Evolutionary conservation across 2,888 invertebrate species (phyloP), one percentile per base, ranked within the genome.

Genomic region (Agelastica alni): DNA sequence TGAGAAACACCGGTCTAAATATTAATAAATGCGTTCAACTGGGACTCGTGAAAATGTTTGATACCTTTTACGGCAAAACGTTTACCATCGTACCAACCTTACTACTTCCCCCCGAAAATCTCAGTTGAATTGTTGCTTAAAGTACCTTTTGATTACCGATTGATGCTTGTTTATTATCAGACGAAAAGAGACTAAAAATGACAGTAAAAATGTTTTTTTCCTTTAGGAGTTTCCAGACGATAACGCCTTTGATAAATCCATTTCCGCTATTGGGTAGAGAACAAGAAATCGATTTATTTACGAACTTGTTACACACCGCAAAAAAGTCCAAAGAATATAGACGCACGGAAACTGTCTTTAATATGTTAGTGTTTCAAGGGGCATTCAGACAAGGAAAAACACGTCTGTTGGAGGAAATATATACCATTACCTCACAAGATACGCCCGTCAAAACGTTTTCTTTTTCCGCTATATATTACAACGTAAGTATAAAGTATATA

Each of bases 351-450:
- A 16, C 2, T 32, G 55, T 64, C 34, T 57, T 42, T 16, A 67
- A 65, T 37, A 66, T 67, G 61, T 56, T 78, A 13, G 49, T 76
- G 39, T 70, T 73, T 12, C 78, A 83, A 73, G 85, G 85, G 0
- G 81, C 80, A 28, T 76, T 79, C 1, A 74, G 81, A 37, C 80
- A 83, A 37, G 87, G 87, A 0, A 86, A 85, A 71, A 81, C 81
- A 0, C 79, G 86, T 48, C 68, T 87, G 6, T 62, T 85, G 13
- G 80, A 84, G 39, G 85, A 85, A 72, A 78, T 83, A 48, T 68
- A 81, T 4, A 75, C 74, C 56, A 64, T 76, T 3, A 78, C 81
- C 3, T 80, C 81, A 0, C 59, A 65, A 10, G 66, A 64, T 2
- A 65, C 77, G 12, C 73, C 74, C 0, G 67, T 72, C 12, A 72